Conservation (phyloP, 2,888 invertebrate species). For the Seira sanloemensis region DNA sequence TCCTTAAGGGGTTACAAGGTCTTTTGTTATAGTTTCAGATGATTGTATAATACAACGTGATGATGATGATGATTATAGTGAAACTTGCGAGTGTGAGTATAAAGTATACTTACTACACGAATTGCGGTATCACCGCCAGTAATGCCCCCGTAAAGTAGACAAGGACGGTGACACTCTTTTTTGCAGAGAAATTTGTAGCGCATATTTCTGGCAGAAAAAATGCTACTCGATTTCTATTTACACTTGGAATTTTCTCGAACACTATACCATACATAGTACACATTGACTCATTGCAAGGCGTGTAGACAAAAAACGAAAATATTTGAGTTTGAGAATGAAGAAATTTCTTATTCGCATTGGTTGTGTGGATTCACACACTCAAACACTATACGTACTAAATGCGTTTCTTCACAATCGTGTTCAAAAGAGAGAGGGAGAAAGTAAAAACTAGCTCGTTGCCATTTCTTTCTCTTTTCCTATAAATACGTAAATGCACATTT, state of each 20-base stretch:
- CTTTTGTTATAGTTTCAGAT: neutral
- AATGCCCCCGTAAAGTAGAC: slow-evolving; percentile 41
- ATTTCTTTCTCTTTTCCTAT: neutral
- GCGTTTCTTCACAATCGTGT: no score
- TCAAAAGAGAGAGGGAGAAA: no score
- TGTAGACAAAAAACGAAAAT: no score
- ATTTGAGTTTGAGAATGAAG: neutral
- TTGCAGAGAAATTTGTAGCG: neutral
- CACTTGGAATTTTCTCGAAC: no score
- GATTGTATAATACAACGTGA: slow-evolving; percentile 13
- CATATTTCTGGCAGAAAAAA: neutral
- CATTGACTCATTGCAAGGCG: neutral
- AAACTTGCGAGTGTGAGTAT: neutral
- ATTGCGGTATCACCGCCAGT: slow-evolving; percentile 48
- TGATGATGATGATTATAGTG: slow-evolving; percentile 12
- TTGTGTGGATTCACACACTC: no score
- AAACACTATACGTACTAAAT: no score
- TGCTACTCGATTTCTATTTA: neutral
- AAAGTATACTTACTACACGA: no score
- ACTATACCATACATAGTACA: no score
- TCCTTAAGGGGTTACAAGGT: no score
- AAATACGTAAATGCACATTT: neutral
- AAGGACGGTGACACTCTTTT: slow-evolving; percentile 46
- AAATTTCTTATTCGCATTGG: neutral
- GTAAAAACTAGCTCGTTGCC: no score